phyloP scores from a whole-genome alignment of 2,888 invertebrate species.

The Aspidiotus destructor region DNA sequence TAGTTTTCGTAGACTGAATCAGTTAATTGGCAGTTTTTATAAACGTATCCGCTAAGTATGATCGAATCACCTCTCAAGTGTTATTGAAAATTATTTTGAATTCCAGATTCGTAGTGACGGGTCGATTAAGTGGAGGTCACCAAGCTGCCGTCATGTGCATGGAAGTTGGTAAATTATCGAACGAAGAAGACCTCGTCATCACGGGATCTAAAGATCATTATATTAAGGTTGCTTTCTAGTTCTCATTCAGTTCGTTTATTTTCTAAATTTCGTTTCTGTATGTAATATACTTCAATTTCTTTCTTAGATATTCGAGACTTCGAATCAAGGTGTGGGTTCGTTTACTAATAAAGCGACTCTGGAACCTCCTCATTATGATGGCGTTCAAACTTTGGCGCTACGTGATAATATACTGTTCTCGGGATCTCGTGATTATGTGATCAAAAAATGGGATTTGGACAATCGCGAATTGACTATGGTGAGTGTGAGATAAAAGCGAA shows the following conservation, averaged over 20 bases:
- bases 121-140: slow-evolving; percentile 67
- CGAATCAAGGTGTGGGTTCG: slow-evolving; percentile 44
- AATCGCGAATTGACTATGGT: slow-evolving; percentile 52
- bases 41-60: too few species aligned
- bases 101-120: slow-evolving; percentile 54
- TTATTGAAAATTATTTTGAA: background rate
- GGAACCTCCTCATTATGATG: slow-evolving; percentile 82
- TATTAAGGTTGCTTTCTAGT: slow-evolving; percentile 46
- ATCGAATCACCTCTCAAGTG: too few species aligned
- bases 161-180: slow-evolving; percentile 50
- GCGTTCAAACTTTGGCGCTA: slow-evolving; percentile 68
- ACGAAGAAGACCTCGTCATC: slow-evolving; percentile 54
- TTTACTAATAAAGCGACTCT: slow-evolving; percentile 53
- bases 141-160: slow-evolving; percentile 78
- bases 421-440: slow-evolving; percentile 73
- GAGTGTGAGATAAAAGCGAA: slow-evolving; percentile 36
- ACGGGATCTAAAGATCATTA: slow-evolving; percentile 81
- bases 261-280: background rate
- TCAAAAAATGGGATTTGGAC: slow-evolving; percentile 71
- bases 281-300: slow-evolving; percentile 27
- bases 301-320: slow-evolving; percentile 43
- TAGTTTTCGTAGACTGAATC: too few species aligned
- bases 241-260: background rate
- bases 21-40: too few species aligned
- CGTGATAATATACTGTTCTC: slow-evolving; percentile 61